Evolutionary conservation across 35 echinoderm and acorn worm genomes (phyloP), one percentile per base, ranked within the genome.

Genomic region (Apostichopus japonicus): DNA sequence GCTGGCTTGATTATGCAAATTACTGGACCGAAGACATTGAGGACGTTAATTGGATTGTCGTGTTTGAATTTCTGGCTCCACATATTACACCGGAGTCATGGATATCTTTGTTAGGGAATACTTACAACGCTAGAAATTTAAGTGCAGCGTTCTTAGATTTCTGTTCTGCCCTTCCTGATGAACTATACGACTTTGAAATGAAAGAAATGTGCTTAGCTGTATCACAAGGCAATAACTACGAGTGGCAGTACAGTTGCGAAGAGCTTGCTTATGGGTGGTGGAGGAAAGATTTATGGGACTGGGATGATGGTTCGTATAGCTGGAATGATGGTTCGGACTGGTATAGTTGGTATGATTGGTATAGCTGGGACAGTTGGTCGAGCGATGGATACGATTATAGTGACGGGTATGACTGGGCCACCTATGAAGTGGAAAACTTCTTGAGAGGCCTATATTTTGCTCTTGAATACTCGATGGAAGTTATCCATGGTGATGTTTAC

Each of bases 61-160:
- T 86, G 83, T 86, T 86, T 86, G 83, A 86, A 17, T 86, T 86
- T 86, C 23, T 86, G 14, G 53, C 22, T 15, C 83, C 83, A 53
- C 56, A 86, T 52, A 59, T 86, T 14, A 53, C 83, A 23, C 83
- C 83, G 14, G 83, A 86, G 23, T 55, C 51, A 86, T 86, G 44
- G 51, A 23, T 23, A 23, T 21, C 21, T 14, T 23, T 86, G 51
- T 33, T 86, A 10, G 83, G 83, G 14, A 53, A 59, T 23, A 53
- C 54, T 22, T 86, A 53, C 56, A 86, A 86, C 14, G 44, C 83
- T 54, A 23, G n/a, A 86, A 86, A 86, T 59, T 10, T 86, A 21
- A 55, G 23, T 11, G 56, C 10, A 11, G 44, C 56, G 51, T 53
- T 59, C 44, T 21, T 86, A 11, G 56, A 59, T 21, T 55, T 86